Evolutionary conservation across 37 sponge, comb jelly and placozoan genomes (phyloP).

Genomic region (Aphrocallistes beatrix): DNA sequence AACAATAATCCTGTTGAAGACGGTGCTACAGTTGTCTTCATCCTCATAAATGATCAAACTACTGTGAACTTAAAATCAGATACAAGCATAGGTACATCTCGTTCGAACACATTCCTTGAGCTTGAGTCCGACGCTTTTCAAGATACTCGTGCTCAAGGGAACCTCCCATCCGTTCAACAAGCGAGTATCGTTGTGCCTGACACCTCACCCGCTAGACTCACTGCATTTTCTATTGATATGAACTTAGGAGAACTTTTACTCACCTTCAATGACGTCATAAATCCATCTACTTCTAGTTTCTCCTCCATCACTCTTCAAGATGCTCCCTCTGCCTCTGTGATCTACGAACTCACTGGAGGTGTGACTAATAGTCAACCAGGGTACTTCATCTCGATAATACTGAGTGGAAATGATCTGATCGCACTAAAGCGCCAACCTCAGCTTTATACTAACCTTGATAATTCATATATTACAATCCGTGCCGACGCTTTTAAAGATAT

Average conservation of each 20-base stretch:
- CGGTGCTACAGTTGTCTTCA: background rate
- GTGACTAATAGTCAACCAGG: conserved; percentile 29
- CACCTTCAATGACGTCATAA: conserved; percentile 63
- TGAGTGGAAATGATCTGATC: background rate
- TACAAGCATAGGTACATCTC: background rate
- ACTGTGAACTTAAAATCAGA: background rate
- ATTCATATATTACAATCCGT: conserved; percentile 37
- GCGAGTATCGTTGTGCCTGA: conserved; percentile 31
- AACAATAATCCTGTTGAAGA: background rate
- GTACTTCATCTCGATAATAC: background rate
- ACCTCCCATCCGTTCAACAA: conserved; percentile 21
- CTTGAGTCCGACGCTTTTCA: background rate
- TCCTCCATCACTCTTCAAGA: conserved; percentile 48
- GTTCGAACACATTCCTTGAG: background rate
- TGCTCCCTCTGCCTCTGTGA: conserved; percentile 24
- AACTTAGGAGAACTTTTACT: conserved; percentile 42
- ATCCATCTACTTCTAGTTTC: conserved; percentile 23
- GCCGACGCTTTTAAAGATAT: conserved; percentile 55
- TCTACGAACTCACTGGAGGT: conserved; percentile 27
- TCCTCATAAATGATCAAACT: background rate
- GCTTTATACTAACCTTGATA: background rate
- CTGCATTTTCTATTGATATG: conserved; percentile 52
- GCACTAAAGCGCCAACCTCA: background rate
- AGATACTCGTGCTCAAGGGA: background rate
- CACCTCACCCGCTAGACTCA: conserved; percentile 35